These are phyloP conservation scores for Lissocephala sabroskyi DNA, from an alignment of 2,888 invertebrate species.

Conservation along the genomic window DNA sequence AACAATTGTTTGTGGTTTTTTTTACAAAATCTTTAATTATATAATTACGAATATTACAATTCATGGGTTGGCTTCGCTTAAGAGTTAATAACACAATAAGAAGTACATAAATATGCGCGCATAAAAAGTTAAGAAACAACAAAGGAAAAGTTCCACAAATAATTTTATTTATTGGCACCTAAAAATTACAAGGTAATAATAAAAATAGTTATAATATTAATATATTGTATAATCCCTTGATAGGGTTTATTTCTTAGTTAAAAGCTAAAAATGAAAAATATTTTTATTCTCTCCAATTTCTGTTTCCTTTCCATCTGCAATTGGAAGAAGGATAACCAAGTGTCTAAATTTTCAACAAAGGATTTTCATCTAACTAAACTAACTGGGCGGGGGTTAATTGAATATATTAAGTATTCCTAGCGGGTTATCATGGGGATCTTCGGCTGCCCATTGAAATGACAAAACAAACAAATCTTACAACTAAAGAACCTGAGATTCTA, in stretches of 20 bases:
- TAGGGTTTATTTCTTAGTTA: constrained; percentile 31
- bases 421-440: too few relatives aligned
- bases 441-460: too few relatives aligned
- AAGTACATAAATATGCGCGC: constrained; percentile 17
- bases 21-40: constrained; percentile 11
- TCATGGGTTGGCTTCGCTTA: neutral
- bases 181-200: neutral
- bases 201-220: constrained; percentile 21
- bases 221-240: constrained; percentile 22
- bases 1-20: constrained; percentile 7
- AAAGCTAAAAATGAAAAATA: constrained; percentile 69
- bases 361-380: neutral
- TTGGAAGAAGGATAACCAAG: constrained; percentile 35
- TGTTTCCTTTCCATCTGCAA: constrained; percentile 30
- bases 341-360: neutral
- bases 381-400: neutral
- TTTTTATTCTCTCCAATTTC: constrained; percentile 66
- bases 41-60: constrained; percentile 5
- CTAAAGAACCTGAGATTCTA: too few relatives aligned
- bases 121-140: constrained; percentile 1
- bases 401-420: neutral
- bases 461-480: too few relatives aligned
- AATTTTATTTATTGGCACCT: neutral
- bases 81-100: constrained; percentile 1
- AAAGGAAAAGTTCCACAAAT: neutral